These are phyloP conservation scores for Epinephelus fuscoguttatus DNA, from an alignment of 2,113 vertebrate species.

Conservation along the genomic window DNA sequence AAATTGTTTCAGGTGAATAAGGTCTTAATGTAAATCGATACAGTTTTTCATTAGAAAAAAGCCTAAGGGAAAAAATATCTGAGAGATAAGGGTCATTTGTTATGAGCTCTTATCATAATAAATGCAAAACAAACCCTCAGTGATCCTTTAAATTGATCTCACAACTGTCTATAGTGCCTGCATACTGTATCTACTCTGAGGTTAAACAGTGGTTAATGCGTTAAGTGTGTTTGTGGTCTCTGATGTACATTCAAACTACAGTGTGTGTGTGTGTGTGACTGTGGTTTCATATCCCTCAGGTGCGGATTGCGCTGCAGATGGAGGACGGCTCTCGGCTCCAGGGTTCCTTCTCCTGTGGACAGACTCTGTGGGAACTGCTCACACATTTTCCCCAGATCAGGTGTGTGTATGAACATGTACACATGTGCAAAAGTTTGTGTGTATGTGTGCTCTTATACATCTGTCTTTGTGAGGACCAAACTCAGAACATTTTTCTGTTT, in stretches of 20 bases:
- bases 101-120: not conserved
- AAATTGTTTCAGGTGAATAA: not conserved
- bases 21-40: not conserved
- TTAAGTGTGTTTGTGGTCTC: not conserved
- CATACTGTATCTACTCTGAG: not conserved
- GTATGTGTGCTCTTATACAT: not conserved
- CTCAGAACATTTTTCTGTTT: not conserved
- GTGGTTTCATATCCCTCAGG: slow-evolving; percentile 75
- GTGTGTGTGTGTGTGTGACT: slow-evolving; percentile 19
- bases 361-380: slow-evolving; percentile 94
- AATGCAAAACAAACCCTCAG: not conserved
- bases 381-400: slow-evolving; percentile 89
- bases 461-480: not conserved
- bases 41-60: not conserved
- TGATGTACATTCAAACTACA: not conserved
- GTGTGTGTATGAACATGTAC: slow-evolving; percentile 78
- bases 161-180: not conserved
- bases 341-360: slow-evolving; percentile 87
- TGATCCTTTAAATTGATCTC: not conserved
- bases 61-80: too few species aligned
- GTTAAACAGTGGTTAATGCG: slow-evolving; percentile 1
- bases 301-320: slow-evolving; percentile 92
- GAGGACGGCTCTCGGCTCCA: slow-evolving; percentile 92
- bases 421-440: not conserved
- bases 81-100: not conserved